phyloP scores from a whole-genome alignment of 2,113 vertebrate genomes.

The Meles meles region DNA sequence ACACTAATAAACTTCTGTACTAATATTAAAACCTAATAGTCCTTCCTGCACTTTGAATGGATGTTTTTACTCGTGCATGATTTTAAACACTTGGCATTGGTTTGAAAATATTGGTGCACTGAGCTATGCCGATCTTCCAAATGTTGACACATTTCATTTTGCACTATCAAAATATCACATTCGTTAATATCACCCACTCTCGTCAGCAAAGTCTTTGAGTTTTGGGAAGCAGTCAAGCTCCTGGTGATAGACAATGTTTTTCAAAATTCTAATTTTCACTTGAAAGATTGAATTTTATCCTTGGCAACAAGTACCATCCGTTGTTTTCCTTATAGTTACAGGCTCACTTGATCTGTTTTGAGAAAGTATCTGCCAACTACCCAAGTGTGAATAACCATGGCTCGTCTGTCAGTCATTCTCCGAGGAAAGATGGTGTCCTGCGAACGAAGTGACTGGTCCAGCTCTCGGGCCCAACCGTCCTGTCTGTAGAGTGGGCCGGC shows the following conservation, averaged over 20 bases:
- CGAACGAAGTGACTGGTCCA: fast-evolving
- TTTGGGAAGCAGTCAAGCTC: slow-evolving; percentile 7
- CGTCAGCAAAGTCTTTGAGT: neutral
- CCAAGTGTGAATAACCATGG: neutral
- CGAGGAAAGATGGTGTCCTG: neutral
- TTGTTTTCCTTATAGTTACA: neutral
- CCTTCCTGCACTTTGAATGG: neutral
- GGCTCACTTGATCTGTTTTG: neutral
- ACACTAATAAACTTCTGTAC: neutral
- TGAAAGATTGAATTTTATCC: slow-evolving; percentile 22
- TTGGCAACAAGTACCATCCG: slow-evolving; percentile 16
- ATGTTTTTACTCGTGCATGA: neutral
- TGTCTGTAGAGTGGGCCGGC: neutral
- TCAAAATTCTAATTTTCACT: slow-evolving; percentile 45
- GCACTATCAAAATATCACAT: neutral
- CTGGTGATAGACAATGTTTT: neutral
- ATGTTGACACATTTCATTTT: neutral
- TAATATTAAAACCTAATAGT: neutral
- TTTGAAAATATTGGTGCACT: neutral
- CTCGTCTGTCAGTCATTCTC: neutral
- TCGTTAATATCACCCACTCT: neutral
- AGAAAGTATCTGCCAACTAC: neutral
- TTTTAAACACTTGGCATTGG: neutral
- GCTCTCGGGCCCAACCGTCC: fast-evolving
- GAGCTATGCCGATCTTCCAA: neutral